Evolutionary conservation across 2,113 vertebrate species (phyloP).

Genomic region (Nyctereutes procyonoides): DNA sequence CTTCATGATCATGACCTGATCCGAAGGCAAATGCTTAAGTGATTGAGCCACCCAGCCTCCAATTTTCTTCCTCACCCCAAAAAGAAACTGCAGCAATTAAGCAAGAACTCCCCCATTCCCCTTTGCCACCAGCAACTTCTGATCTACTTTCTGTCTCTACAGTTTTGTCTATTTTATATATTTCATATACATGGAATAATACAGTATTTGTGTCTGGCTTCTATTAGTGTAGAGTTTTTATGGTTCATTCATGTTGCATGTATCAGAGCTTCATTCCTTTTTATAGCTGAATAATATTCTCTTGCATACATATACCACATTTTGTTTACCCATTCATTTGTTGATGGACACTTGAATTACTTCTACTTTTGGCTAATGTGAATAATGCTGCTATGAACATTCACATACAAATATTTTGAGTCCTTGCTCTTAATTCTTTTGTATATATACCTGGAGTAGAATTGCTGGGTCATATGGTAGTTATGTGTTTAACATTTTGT

Average conservation of each 20-base stretch:
- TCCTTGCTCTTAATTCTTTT: conserved; percentile 24
- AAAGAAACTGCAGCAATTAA: background rate
- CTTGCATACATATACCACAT: background rate
- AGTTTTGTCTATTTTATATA: background rate
- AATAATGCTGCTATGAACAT: background rate
- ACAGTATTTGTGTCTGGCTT: background rate
- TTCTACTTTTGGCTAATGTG: background rate
- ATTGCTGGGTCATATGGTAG: background rate
- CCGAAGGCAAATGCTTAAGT: no score
- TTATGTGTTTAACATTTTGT: background rate
- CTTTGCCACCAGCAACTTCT: background rate
- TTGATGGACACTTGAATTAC: background rate
- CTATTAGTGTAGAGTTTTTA: background rate
- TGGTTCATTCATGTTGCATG: background rate
- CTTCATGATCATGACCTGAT: no score
- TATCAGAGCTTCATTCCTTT: background rate
- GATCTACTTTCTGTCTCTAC: background rate
- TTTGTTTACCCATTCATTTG: background rate
- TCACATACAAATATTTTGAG: conserved; percentile 8
- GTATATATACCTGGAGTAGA: background rate
- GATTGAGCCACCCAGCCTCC: background rate
- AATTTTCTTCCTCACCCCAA: background rate
- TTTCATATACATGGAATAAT: background rate
- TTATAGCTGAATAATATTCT: background rate
- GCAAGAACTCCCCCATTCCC: background rate